Percentiles rank a stretch among this genome's conserved stretches.
These are phyloP conservation scores for Bovichtus diacanthus DNA, from an alignment of 2,797 vertebrate genomes.

Conservation along the genomic window DNA sequence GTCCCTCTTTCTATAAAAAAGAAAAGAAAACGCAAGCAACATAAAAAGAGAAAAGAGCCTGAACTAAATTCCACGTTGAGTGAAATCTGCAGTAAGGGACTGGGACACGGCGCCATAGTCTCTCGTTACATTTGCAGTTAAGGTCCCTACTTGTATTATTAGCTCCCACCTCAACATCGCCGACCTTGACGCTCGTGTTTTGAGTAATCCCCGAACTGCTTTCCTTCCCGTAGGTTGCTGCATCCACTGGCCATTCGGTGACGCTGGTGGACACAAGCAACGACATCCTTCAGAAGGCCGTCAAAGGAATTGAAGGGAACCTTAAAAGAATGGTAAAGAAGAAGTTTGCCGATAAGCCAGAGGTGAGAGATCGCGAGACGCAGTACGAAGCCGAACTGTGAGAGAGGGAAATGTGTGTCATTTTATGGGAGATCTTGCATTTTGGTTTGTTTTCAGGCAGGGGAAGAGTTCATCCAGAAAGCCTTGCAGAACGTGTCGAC, in stretches of 20 bases:
- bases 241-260: constrained; percentile 92
- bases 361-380: constrained; percentile 81
- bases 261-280: constrained; percentile 94
- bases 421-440: neutral
- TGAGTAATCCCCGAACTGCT: neutral
- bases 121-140: neutral
- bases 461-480: constrained; percentile 90
- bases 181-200: neutral
- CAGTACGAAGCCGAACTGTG: rapidly evolving
- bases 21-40: too few species aligned
- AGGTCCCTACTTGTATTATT: neutral
- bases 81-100: neutral
- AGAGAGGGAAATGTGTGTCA: neutral
- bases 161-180: neutral
- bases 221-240: constrained; percentile 87
- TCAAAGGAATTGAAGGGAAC: constrained; percentile 91
- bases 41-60: too few species aligned
- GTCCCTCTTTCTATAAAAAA: too few species aligned
- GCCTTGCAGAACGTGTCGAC: constrained; percentile 88
- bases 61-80: too few species aligned
- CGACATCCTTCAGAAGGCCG: constrained; percentile 91
- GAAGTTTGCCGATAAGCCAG: constrained; percentile 95
- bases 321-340: constrained; percentile 94
- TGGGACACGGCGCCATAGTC: neutral
- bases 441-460: constrained; percentile 83